phyloP scores from a whole-genome alignment of 2,888 invertebrate species.

The Creontiades dilutus region DNA sequence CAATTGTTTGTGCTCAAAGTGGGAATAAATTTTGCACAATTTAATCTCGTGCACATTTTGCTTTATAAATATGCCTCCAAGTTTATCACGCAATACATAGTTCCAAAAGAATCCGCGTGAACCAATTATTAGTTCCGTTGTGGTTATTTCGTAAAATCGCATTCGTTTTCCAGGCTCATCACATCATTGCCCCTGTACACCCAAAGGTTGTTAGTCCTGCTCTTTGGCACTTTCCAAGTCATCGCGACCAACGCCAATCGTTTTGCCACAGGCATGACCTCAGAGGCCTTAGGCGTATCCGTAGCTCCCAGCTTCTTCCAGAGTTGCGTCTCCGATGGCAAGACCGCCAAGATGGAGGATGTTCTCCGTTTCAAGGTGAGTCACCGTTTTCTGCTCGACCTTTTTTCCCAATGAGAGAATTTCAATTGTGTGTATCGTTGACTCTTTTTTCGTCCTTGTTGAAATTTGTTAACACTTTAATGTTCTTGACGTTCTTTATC shows the following conservation, averaged over 20 bases:
- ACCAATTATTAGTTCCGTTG: too few species aligned
- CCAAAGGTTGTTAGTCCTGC: slow-evolving; percentile 94
- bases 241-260: slow-evolving; percentile 95
- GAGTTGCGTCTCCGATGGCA: slow-evolving; percentile 96
- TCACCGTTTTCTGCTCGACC: slow-evolving; percentile 23
- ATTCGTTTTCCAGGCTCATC: slow-evolving; percentile 84
- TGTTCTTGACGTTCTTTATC: not conserved
- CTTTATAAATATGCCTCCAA: too few species aligned
- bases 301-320: slow-evolving; percentile 98
- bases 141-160: not conserved
- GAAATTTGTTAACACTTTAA: not conserved
- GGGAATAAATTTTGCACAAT: too few species aligned
- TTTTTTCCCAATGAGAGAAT: not conserved
- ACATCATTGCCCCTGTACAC: slow-evolving; percentile 92
- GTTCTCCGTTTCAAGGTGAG: slow-evolving; percentile 94
- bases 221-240: slow-evolving; percentile 98
- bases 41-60: too few species aligned
- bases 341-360: slow-evolving; percentile 97
- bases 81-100: too few species aligned
- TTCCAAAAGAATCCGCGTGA: too few species aligned
- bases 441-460: slow-evolving; percentile 13
- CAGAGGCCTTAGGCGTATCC: slow-evolving; percentile 95
- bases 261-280: slow-evolving; percentile 95
- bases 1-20: too few species aligned
- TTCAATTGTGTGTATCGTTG: slow-evolving; percentile 8